phyloP scores from a whole-genome alignment of 2,113 vertebrate species.

The Thryonomys swinderianus region DNA sequence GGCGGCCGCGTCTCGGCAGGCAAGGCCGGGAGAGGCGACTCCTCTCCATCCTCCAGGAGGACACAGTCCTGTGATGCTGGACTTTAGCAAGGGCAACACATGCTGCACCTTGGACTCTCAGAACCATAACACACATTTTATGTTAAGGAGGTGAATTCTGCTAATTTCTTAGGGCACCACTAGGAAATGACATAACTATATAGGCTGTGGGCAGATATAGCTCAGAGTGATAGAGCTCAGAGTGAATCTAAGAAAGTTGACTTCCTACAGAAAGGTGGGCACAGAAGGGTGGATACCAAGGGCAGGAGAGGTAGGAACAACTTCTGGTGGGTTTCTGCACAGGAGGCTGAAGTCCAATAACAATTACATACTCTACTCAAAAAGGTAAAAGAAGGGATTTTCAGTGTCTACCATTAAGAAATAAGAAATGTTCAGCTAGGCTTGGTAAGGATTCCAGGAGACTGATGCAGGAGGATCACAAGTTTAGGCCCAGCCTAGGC shows the following conservation, averaged over 20 bases:
- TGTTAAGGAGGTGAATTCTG: neutral
- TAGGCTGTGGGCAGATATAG: too few species aligned
- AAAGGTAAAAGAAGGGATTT: neutral
- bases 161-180: neutral
- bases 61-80: neutral
- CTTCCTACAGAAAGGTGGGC: neutral
- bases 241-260: neutral
- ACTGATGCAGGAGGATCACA: neutral
- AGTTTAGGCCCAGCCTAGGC: neutral
- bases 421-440: neutral
- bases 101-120: neutral
- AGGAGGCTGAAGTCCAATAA: neutral
- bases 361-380: neutral
- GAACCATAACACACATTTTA: neutral
- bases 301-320: neutral
- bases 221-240: fast-evolving
- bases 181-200: neutral
- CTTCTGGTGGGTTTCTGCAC: neutral
- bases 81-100: neutral
- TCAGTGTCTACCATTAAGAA: neutral
- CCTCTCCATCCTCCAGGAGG: neutral
- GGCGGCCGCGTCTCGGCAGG: neutral
- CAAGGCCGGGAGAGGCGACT: neutral
- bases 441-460: neutral
- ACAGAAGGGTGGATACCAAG: neutral